Base-by-base conservation (phyloP, 2,113 vertebrate genomes). In the Pogona vitticeps region DNA sequence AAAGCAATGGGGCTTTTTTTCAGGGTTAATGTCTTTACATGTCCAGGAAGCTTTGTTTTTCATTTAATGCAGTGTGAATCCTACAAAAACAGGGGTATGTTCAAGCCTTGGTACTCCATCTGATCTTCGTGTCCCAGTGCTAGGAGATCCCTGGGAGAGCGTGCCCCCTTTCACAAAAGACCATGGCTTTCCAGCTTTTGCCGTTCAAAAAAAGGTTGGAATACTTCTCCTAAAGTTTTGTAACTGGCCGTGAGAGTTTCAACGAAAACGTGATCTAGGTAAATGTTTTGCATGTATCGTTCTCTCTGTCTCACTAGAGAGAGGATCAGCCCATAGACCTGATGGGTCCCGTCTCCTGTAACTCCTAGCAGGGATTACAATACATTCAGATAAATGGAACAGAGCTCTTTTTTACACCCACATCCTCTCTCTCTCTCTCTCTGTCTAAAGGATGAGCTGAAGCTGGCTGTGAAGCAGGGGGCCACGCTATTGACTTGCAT, bases 401-500 rank as follows among this genome's bases (percentile, higher is more conserved):
- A 83, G 80, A 15, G 81, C 61, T 80, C 73, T 90, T 18, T 2
- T 3, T 6, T 3, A n/a, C n/a, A n/a, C n/a, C n/a, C n/a, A n/a
- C n/a, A n/a, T 0, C 36, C 7, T 15, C 1, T 81, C 33, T 65
- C 21, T 84, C 40, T 83, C 58, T 63, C 83, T 89, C 77, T 76
- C 76, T 7, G 78, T 88, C 42, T 65, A 81, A 90, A 99, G 98
- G 97, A 97, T 87, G 98, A 99, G 77, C 96, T 99, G 86, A 98
- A 97, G 86, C 91, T 98, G 1, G 98, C 98, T 52, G 90, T 97
- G 91, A 98, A 97, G 89, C 98, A 99, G 93, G 98, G 98, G 6
- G 96, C 95, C 91, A 99, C 97, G 0, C 87, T 99, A 71, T 91
- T 98, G 21, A 95, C 97, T 0, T 99, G 98, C 40, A 98, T 99